These are phyloP conservation scores for Coregonus sp. DNA, from an alignment of 2,797 vertebrate genomes.

Conservation along the genomic window DNA sequence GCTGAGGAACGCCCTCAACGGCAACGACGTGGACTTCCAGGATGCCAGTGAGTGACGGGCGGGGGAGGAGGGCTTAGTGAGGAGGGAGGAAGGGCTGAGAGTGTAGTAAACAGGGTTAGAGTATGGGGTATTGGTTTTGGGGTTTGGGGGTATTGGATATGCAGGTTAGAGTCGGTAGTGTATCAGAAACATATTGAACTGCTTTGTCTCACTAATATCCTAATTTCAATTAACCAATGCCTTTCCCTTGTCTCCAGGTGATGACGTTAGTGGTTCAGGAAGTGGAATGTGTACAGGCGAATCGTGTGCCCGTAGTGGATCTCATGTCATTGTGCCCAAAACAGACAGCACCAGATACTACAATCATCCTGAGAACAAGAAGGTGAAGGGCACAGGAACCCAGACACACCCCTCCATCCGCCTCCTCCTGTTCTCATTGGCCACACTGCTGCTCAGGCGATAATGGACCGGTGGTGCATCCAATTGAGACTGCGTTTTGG, in stretches of 20 bases:
- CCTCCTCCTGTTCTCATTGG: constrained; percentile 67
- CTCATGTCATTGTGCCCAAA: constrained; percentile 33
- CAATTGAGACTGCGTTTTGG: constrained; percentile 72
- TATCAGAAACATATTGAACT: background rate
- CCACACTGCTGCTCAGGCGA: constrained; percentile 73
- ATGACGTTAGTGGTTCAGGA: constrained; percentile 80
- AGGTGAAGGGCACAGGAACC: constrained; percentile 50
- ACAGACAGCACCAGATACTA: constrained; percentile 54
- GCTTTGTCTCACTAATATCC: no score
- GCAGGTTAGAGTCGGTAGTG: no score
- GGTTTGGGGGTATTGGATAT: no score
- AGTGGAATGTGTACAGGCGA: constrained; percentile 73
- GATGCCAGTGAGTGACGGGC: constrained; percentile 84
- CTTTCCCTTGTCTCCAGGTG: constrained; percentile 56
- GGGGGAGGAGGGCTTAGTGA: background rate
- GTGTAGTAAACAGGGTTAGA: background rate
- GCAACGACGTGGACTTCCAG: constrained; percentile 94
- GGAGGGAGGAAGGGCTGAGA: background rate
- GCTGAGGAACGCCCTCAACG: constrained; percentile 86
- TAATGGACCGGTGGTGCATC: constrained; percentile 64
- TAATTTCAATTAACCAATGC: no score
- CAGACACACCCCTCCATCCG: constrained; percentile 58
- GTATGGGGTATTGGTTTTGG: no score
- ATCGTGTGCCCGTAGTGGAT: constrained; percentile 51
- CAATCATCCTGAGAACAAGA: constrained; percentile 57